Base-by-base conservation (phyloP, 2,888 invertebrate genomes). In the Phaedon cochleariae region DNA sequence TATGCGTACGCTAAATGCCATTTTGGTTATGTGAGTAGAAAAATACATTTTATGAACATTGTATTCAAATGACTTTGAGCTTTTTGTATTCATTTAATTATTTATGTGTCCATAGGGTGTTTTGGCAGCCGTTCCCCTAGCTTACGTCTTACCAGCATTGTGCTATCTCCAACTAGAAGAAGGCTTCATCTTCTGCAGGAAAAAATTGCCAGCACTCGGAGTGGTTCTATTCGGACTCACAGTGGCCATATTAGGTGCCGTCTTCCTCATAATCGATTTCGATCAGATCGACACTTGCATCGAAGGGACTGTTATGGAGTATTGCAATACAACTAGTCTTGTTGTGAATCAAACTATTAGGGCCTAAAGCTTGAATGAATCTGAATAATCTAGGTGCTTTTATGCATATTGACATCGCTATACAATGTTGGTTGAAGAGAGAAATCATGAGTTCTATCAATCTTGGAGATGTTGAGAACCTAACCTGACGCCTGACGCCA, bases 91-190 rank as follows among this genome's bases (percentile, higher is more conserved):
- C n/a, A n/a, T n/a, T n/a, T n/a, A n/a, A n/a, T n/a, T n/a, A n/a
- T n/a, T n/a, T n/a, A 48, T 41, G 60, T 62, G 53, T 64, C 70
- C 77, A 31, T 76, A 92, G 92, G 94, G 94, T 64, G 90, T 94
- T 15, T 75, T 94, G 65, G 92, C 93, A 6, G 94, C 94, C 7
- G 91, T 93, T 63, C 94, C 94, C 0, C 81, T 95, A 72, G 94
- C 94, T 10, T 95, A 92, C 81, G 88, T 95, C 69, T 85, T 95
- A 57, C 95, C 95, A 2, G 92, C 93, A 0, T 81, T 92, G 12
- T 92, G 92, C 74, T 94, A 92, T 77, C 86, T 94, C 69, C 90
- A 90, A 80, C 86, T 94, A 73, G 91, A 91, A 74, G 89, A 91
- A 69, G 92, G 92, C 17, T 87, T 88, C 26, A 76, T 92, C 1